Conservation (phyloP, 1,140 invertebrate genomes). For the Heliothis subflexa region DNA sequence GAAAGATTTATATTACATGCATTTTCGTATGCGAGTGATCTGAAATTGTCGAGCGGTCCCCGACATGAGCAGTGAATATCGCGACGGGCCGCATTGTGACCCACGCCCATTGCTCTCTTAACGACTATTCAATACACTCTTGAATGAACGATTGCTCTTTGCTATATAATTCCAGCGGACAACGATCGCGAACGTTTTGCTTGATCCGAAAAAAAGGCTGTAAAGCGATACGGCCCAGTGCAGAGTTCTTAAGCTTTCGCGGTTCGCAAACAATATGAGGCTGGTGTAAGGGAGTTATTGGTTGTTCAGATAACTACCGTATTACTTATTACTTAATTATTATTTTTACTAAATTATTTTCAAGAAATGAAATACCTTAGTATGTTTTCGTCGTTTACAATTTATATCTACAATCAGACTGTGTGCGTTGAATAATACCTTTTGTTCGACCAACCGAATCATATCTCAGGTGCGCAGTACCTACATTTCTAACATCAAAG, state of each 20-base stretch:
- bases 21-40: conserved; percentile 83
- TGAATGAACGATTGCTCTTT: conserved; percentile 85
- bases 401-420: not conserved
- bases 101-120: conserved; percentile 78
- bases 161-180: conserved; percentile 79
- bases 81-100: conserved; percentile 69
- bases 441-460: conserved; percentile 15
- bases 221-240: conserved; percentile 77
- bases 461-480: conserved; percentile 11
- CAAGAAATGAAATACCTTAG: not conserved
- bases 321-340: not conserved
- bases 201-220: conserved; percentile 73
- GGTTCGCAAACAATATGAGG: conserved; percentile 64
- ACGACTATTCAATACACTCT: conserved; percentile 83
- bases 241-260: conserved; percentile 56
- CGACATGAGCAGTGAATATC: conserved; percentile 56
- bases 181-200: conserved; percentile 73
- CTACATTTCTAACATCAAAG: conserved; percentile 44
- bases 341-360: not conserved
- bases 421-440: conserved; percentile 23
- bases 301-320: conserved; percentile 7
- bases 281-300: conserved; percentile 54
- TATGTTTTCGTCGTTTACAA: not conserved
- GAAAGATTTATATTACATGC: conserved; percentile 86
- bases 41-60: conserved; percentile 79